phyloP scores from a whole-genome alignment of 1,140 invertebrate genomes.

The Brachionus plicatilis region DNA sequence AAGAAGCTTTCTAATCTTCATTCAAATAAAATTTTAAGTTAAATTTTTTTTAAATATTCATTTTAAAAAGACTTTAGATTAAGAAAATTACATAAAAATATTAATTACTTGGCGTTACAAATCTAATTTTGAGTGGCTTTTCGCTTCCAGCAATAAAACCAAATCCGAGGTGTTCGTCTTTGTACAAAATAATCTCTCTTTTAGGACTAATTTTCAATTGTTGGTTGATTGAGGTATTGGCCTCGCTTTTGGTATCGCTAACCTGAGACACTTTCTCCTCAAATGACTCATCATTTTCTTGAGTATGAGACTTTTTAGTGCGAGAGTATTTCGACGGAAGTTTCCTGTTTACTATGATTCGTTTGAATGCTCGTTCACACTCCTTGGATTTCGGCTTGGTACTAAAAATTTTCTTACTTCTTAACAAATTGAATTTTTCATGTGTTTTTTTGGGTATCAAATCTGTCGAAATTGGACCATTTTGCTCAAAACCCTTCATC shows the following conservation, averaged over 20 bases:
- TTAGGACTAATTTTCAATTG: neutral
- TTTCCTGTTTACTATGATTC: neutral
- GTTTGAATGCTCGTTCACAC: neutral
- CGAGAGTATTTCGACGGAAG: neutral
- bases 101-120: conserved; percentile 59
- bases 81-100: neutral
- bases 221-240: neutral
- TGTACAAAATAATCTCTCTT: conserved; percentile 65
- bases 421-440: neutral
- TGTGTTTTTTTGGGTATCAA: neutral
- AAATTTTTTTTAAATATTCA: neutral
- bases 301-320: neutral
- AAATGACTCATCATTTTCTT: neutral
- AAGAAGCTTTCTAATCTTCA: too few relatives aligned
- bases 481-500: conserved; percentile 26
- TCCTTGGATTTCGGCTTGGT: neutral
- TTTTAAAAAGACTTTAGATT: too few relatives aligned
- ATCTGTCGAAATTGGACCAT: neutral
- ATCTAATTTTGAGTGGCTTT: conserved; percentile 78
- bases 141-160: conserved; percentile 88
- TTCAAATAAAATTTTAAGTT: too few relatives aligned
- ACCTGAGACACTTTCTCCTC: neutral
- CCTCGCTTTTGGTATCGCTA: neutral
- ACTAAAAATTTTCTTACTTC: conserved; percentile 7
- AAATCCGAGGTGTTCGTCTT: conserved; percentile 71